These are phyloP conservation scores for Eutrigla gurnardus DNA, from an alignment of 2,797 vertebrate genomes.

Conservation along the genomic window DNA sequence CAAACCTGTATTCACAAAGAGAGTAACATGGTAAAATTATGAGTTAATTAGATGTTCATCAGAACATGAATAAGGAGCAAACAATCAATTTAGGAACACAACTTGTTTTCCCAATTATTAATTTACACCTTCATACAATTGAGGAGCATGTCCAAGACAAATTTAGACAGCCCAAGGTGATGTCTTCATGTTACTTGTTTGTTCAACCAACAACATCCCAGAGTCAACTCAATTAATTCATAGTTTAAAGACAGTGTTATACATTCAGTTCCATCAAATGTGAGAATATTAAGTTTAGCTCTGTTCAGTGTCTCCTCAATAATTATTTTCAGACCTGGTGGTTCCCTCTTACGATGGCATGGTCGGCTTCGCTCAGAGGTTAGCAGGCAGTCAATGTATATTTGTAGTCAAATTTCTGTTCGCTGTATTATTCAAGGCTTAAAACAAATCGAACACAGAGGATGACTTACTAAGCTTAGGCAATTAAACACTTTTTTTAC, in stretches of 20 bases:
- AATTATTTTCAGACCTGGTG: too few relatives aligned
- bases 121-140: not conserved
- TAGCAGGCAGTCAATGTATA: too few relatives aligned
- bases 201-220: not conserved
- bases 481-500: too few relatives aligned
- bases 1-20: not conserved
- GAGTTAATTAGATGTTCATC: not conserved
- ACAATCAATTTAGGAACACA: not conserved
- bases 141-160: not conserved
- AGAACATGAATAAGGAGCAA: not conserved
- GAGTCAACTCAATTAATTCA: not conserved
- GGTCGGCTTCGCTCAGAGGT: too few relatives aligned
- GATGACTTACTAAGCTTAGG: too few relatives aligned
- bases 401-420: too few relatives aligned
- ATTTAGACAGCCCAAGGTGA: not conserved
- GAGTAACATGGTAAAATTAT: not conserved
- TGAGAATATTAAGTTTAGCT: not conserved
- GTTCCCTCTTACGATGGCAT: too few relatives aligned
- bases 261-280: not conserved
- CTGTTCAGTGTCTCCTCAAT: too few relatives aligned
- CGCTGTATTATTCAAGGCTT: too few relatives aligned
- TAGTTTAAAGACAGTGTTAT: not conserved
- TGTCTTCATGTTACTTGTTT: not conserved
- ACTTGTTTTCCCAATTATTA: not conserved
- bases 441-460: too few relatives aligned